Conservation (phyloP, 2,113 vertebrate species). For the Notechis scutatus region DNA sequence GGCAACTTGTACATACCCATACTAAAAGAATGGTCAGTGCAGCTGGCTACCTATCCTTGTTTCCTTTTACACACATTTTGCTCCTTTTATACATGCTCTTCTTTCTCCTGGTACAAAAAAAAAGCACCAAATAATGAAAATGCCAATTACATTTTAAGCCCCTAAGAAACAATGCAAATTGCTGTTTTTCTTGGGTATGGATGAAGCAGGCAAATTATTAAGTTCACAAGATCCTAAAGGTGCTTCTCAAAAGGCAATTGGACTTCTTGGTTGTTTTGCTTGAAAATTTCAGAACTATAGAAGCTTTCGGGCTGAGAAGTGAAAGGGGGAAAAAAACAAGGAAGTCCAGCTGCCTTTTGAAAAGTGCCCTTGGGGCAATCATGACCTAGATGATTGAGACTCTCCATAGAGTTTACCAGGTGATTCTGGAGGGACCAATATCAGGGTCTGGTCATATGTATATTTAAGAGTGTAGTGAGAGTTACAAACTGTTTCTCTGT, state of each 20-base stretch:
- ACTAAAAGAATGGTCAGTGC: neutral
- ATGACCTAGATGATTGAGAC: neutral
- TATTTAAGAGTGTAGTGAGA: neutral
- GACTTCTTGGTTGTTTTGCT: neutral
- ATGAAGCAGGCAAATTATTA: neutral
- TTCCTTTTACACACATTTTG: neutral
- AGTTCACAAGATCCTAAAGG: neutral
- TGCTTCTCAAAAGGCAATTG: neutral
- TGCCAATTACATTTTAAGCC: neutral
- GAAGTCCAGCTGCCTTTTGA: neutral
- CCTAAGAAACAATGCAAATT: neutral
- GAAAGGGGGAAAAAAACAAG: neutral
- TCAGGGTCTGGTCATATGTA: neutral
- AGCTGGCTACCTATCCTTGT: neutral
- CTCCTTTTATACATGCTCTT: neutral
- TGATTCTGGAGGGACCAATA: neutral
- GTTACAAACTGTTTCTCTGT: neutral
- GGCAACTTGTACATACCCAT: neutral
- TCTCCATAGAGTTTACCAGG: neutral
- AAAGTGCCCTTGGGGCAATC: neutral
- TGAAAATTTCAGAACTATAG: neutral
- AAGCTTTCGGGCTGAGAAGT: neutral
- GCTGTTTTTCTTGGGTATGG: neutral
- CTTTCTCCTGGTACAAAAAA: neutral
- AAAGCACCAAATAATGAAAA: neutral